Evolutionary conservation across 1,140 invertebrate species (phyloP), one percentile per base, ranked within the genome.

Genomic region (Brachionus rotundiformis): DNA sequence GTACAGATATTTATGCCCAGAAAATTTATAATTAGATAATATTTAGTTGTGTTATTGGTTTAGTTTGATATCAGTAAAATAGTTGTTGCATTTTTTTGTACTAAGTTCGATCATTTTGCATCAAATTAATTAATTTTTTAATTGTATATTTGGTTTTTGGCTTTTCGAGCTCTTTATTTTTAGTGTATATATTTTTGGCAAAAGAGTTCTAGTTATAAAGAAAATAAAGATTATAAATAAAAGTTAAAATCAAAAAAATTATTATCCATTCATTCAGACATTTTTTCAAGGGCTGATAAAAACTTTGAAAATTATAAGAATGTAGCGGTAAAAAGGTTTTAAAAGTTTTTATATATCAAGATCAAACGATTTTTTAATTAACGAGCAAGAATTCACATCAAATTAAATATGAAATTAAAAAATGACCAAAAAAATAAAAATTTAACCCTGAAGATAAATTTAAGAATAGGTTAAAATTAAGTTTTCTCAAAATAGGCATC

Each of bases 121-220:
- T 54, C 47, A 54, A 54, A 54, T 19, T 19, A 54, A 54, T 54
- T 19, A 54, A 19, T 54, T 54, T 54, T 54, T 54, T 54, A 54
- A 54, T 54, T 54, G 47, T 54, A 54, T 8, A 54, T 54, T 54
- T 54, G 47, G 23, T 54, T 54, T 19, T 19, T 54, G 19, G 47
- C 47, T 54, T 54, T 19, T 54, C 7, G 47, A 19, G 19, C 47
- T 54, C 47, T 54, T 19, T 19, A 19, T 54, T 54, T 54, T 54
- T 19, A 39, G 36, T 39, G 47, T 54, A 19, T 23, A 54, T 54
- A 54, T 54, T 11, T 54, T 54, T 54, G 47, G 47, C 47, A 19
- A 54, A 54, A 54, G 47, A 54, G 47, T 54, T 54, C 47, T 54
- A 54, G 47, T 54, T 19, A 54, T 54, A 19, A 54, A 54, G 47